A percentile compares a stretch with the other conserved stretches of the same genome.
Evolutionary conservation across 2,797 vertebrate species (phyloP).

Genomic region (Esox lucius): DNA sequence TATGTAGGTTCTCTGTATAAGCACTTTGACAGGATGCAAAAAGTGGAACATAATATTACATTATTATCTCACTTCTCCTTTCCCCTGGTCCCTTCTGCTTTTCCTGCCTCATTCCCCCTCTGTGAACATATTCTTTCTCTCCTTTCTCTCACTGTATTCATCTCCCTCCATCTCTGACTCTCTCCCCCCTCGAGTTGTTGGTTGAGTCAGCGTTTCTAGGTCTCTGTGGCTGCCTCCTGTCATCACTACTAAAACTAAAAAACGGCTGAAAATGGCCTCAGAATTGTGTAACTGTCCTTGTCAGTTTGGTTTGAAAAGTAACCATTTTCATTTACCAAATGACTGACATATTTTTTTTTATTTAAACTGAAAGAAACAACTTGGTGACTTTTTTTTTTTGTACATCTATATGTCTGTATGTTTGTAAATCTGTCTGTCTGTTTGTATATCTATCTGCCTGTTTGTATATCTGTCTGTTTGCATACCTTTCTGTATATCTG

Average conservation of each 20-base stretch:
- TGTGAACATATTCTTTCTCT: background rate
- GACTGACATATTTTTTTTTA: too few species aligned
- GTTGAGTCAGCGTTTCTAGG: too few species aligned
- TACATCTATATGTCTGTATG: too few species aligned
- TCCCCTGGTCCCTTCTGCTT: background rate
- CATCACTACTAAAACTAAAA: background rate
- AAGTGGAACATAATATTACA: slow-evolving; percentile 13
- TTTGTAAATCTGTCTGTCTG: too few species aligned
- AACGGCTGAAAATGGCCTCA: background rate
- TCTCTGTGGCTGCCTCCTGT: background rate
- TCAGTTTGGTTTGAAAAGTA: background rate
- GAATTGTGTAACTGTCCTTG: background rate
- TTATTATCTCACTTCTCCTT: background rate
- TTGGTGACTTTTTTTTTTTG: too few species aligned
- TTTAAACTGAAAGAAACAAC: too few species aligned
- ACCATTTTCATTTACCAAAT: background rate
- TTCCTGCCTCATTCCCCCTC: background rate
- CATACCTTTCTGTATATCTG: too few species aligned
- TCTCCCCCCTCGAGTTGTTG: too few species aligned
- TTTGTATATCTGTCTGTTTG: too few species aligned
- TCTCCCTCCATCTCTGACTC: background rate
- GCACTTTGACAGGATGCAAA: slow-evolving; percentile 26
- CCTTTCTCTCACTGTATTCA: too few species aligned
- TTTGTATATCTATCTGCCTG: too few species aligned
- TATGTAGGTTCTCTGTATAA: background rate